Evolutionary conservation across 2,113 vertebrate species (phyloP).

Genomic region (Lepus europaeus): DNA sequence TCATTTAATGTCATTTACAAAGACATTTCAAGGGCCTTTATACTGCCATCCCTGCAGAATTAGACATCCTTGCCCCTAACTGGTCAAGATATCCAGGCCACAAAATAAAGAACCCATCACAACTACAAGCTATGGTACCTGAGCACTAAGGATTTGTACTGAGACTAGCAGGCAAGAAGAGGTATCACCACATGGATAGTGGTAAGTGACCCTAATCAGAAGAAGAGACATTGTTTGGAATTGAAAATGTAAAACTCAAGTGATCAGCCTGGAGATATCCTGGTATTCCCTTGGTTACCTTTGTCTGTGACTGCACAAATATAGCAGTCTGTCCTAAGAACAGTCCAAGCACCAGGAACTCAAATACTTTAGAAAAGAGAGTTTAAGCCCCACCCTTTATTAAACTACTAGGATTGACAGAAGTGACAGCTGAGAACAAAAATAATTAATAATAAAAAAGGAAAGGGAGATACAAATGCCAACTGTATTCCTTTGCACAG

Average conservation of each 20-base stretch:
- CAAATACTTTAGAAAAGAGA: neutral
- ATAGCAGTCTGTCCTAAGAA: neutral
- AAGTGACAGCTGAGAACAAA: neutral
- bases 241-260: neutral
- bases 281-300: neutral
- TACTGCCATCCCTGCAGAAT: neutral
- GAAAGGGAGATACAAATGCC: neutral
- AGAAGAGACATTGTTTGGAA: neutral
- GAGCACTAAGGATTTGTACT: neutral
- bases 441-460: neutral
- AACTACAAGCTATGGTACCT: neutral
- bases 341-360: neutral
- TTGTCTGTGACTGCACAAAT: neutral
- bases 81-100: neutral
- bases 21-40: neutral
- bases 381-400: neutral
- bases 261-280: neutral
- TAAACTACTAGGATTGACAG: neutral
- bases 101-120: neutral
- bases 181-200: neutral
- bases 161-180: too few relatives aligned
- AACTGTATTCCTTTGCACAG: neutral
- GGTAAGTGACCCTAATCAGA: neutral
- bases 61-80: neutral
- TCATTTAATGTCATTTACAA: neutral